A percentile compares a stretch with the other conserved stretches of the same genome.
Conservation (phyloP, 2,888 invertebrate species). For the Germaria angustata region DNA sequence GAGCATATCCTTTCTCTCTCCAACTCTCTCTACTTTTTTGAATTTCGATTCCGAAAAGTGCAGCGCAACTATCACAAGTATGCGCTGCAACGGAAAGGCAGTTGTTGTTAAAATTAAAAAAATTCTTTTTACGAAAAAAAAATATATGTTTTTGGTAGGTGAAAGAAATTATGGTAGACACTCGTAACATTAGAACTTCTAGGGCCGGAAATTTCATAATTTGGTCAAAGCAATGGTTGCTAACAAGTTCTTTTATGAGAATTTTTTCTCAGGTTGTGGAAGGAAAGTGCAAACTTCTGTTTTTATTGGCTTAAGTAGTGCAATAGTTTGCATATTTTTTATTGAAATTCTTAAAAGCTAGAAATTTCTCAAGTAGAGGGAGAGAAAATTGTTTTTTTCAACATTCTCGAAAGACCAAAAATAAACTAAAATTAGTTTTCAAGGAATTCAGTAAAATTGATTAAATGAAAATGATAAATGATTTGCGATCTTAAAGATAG, state of each 20-base stretch:
- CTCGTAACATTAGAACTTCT: neutral
- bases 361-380: too few species aligned
- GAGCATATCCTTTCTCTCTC: slow-evolving; percentile 24
- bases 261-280: too few species aligned
- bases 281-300: neutral
- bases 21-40: neutral
- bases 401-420: too few species aligned
- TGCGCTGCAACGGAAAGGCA: neutral
- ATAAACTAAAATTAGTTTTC: too few species aligned
- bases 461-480: too few species aligned
- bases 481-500: too few species aligned
- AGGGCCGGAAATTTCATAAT: slow-evolving; percentile 16
- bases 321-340: neutral
- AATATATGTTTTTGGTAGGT: slow-evolving; percentile 24
- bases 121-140: neutral
- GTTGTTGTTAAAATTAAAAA: neutral
- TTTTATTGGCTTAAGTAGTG: neutral
- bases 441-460: too few species aligned
- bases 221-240: slow-evolving; percentile 11
- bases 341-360: neutral
- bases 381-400: too few species aligned
- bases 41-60: neutral
- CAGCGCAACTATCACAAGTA: neutral
- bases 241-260: slow-evolving; percentile 20
- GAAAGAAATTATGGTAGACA: slow-evolving; percentile 13